Evolutionary conservation across 2,797 vertebrate species (phyloP), one percentile per base, ranked within the genome.

Genomic region (Scolopax rusticola): DNA sequence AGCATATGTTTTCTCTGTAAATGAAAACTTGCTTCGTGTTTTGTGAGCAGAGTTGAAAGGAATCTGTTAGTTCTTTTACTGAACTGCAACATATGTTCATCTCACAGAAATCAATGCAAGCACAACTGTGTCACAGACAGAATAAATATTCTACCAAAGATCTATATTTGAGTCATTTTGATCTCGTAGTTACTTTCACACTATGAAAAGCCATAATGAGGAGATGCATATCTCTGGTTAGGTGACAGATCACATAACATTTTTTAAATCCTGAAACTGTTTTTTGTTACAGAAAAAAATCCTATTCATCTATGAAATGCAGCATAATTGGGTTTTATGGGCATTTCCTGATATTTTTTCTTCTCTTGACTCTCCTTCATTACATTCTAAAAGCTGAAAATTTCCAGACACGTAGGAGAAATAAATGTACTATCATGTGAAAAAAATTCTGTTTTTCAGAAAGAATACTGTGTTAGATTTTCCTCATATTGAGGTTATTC

Each of bases 401-500:
- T 45, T 60, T 40, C 18, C 20, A 83, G n/a, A 45, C 7, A 11
- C 2, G 0, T 40, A 19, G 4, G n/a, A 80, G 40, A 78, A 85
- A 60, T 50, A 50, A 43, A 63, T 50, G 6, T 36, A 20, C 8
- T 68, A 8, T 64, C 2, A 2, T n/a, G 25, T 64, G 51, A 75
- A 80, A 93, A 69, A 8, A 7, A 19, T 57, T 76, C 77, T 96
- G 25, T 82, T 83, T 97, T 97, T 56, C 78, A 98, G 95, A 92
- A 97, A 97, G 59, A 98, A 94, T 32, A 95, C 97, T 17, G 76
- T 98, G 12, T 80, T 97, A 96, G 97, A 97, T 97, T 99, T 99
- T 96, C 99, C 99, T 97, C 98, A 99, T 63, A 97, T 99, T 98
- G 99, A 99, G 45, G 99, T 99, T 19, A 92, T 99, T 95, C 98